Base-by-base conservation (phyloP, 1,140 invertebrate species). In the Euglossa dilemma region DNA sequence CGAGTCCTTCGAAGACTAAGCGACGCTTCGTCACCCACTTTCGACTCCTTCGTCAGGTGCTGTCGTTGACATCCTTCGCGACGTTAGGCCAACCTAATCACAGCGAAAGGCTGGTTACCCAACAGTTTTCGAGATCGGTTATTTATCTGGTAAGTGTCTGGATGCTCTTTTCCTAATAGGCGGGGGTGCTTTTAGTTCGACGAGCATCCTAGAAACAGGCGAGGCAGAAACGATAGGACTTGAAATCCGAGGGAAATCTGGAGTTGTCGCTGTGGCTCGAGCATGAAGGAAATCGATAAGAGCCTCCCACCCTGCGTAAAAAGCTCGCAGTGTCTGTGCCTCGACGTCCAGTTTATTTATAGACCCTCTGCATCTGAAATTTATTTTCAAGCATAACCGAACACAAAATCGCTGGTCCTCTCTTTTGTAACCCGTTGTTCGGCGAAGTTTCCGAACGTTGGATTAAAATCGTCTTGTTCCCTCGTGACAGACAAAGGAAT, bases 241-340 rank as follows among this genome's bases (percentile, higher is more conserved):
- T 83, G 75, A 78, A 83, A 70, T 77, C 80, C 23, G 25, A 47
- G 74, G 66, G 45, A 78, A 63, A 67, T 71, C 74, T 71, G 54
- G 47, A 56, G 56, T 77, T 50, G 25, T n/a, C 66, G 56, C 50
- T 45, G 28, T n/a, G 57, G 83, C 66, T 78, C 77, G 69, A 78
- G 69, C 77, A 64, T 57, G 82, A 81, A 63, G 61, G 36, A 63
- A 76, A 89, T 89, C 85, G 80, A 89, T 88, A 86, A 78, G 50
- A 52, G 73, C 78, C 64, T 61, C 73, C 82, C 76, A 69, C 57
- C 63, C 12, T 54, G 66, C 80, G 74, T 84, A 72, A 83, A 59
- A 88, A 84, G 54, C 84, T 67, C 79, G 43, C 56, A 14, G 50
- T 52, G 20, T 77, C 63, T 61, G n/a, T 70, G 56, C 54, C 54